A percentile compares a stretch with the other conserved stretches of the same genome.
Evolutionary conservation across 2,888 invertebrate species (phyloP).

Genomic region (Agrilus mali): DNA sequence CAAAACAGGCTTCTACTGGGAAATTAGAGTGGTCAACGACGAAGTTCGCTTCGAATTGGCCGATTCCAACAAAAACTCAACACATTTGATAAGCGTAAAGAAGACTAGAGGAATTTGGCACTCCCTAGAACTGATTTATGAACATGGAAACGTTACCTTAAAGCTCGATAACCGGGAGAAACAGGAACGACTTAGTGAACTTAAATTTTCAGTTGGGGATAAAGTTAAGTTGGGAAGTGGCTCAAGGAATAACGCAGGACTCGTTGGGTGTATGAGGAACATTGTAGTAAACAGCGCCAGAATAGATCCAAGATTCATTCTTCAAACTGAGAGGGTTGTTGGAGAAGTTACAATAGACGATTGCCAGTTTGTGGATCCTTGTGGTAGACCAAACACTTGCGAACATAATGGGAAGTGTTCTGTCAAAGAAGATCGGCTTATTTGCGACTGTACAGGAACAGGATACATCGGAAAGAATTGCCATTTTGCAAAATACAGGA

Average conservation of each 20-base stretch:
- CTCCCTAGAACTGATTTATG: conserved; percentile 65
- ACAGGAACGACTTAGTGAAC: conserved; percentile 36
- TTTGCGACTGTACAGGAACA: conserved; percentile 81
- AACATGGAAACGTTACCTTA: conserved; percentile 58
- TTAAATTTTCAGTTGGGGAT: conserved; percentile 33
- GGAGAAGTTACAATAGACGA: conserved; percentile 85
- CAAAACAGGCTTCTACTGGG: conserved; percentile 71
- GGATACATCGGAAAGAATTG: conserved; percentile 91
- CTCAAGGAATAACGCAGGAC: conserved; percentile 57
- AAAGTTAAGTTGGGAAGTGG: conserved; percentile 61
- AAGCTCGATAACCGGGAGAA: conserved; percentile 66
- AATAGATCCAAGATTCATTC: conserved; percentile 65
- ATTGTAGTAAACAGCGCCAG: conserved; percentile 70
- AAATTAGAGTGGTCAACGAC: conserved; percentile 74
- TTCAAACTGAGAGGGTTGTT: conserved; percentile 70
- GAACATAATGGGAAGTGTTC: conserved; percentile 87
- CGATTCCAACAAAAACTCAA: conserved; percentile 62
- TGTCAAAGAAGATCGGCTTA: conserved; percentile 74
- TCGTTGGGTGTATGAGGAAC: conserved; percentile 87
- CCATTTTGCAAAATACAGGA: conserved; percentile 82
- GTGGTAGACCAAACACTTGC: conserved; percentile 79
- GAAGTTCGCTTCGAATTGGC: conserved; percentile 75
- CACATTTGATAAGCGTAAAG: conserved; percentile 67
- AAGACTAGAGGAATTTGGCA: conserved; percentile 75
- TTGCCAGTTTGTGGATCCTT: conserved; percentile 81